Percentiles rank a stretch among this genome's conserved stretches.
Conservation (phyloP, 2,797 vertebrate species). For the Muscicapa comitata region DNA sequence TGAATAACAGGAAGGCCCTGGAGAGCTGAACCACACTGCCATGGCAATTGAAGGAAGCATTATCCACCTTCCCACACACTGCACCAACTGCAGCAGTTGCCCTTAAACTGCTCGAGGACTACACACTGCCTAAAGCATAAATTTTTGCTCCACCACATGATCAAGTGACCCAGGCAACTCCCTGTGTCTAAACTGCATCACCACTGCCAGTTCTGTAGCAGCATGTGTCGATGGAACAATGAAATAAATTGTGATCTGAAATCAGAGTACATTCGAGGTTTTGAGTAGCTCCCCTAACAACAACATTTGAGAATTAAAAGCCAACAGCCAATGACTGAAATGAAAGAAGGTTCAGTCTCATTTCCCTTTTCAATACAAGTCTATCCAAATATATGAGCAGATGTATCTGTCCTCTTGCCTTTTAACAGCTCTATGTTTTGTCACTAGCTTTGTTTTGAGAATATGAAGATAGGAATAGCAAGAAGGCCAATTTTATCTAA, state of each 20-base stretch:
- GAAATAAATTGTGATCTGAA: neutral
- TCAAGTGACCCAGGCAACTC: neutral
- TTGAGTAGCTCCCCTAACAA: neutral
- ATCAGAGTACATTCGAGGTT: neutral
- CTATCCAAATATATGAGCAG: slow-evolving; percentile 56
- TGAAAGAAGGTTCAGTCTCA: slow-evolving; percentile 27
- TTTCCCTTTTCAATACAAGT: slow-evolving; percentile 47
- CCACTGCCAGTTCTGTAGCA: neutral
- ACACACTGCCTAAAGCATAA: neutral
- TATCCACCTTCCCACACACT: neutral
- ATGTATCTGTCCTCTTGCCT: neutral
- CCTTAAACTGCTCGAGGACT: neutral
- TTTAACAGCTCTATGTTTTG: slow-evolving; percentile 36
- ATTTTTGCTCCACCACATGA: neutral
- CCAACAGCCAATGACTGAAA: slow-evolving; percentile 35
- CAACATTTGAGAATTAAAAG: neutral
- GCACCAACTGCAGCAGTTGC: neutral
- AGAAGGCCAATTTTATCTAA: neutral
- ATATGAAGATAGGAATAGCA: neutral
- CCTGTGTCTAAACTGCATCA: neutral
- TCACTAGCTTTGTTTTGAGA: slow-evolving; percentile 23
- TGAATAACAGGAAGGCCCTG: slow-evolving; percentile 20
- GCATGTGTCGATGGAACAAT: neutral
- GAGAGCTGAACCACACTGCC: neutral
- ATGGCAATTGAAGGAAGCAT: neutral